Base-by-base conservation (phyloP, 2,797 vertebrate species). In the Syndactyla subalaris region DNA sequence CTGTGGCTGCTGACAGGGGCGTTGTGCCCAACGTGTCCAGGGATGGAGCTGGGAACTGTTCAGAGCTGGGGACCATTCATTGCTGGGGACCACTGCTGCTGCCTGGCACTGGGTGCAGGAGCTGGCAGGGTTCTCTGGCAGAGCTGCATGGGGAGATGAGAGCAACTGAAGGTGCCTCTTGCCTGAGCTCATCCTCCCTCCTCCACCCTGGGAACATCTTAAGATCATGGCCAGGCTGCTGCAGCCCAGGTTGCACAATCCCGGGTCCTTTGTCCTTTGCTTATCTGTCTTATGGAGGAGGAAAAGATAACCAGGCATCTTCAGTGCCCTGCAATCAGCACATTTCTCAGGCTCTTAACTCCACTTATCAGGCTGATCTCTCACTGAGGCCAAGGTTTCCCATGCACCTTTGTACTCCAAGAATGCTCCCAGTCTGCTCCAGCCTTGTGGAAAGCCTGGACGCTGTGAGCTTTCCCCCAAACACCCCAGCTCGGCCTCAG, bases 391-490 rank as follows among this genome's bases (percentile, higher is more conserved):
- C 15, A 36, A 93, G 83, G 93, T 97, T 98, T 98, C 97, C 95
- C 97, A 97, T 94, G 96, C 95, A 97, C 97, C 98, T 98, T 97
- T 98, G 97, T 96, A 97, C 97, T 96, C 95, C 95, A 97, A 96
- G 97, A 97, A 97, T 48, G 68, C 91, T 93, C 97, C 78, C 77
- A 94, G 75, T 96, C 97, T 94, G 92, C 74, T 89, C 71, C 83
- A 92, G 85, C 88, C 87, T 90, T 54, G 46, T 66, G 88, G 59
- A 59, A 66, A 78, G 34, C 52, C 59, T 73, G 9, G 9, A 15
- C 34, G 5, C 67, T 48, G 20, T 4, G 74, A 85, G 32, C 46
- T 66, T 41, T 36, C 54, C 61, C 67, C 45, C 67, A 16, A 9
- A 20, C 8, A 27, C 57, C 57, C 18, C 59, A 36, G 52, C 22